Conservation (phyloP, 1,140 invertebrate genomes). For the Drosophila kikkawai region DNA sequence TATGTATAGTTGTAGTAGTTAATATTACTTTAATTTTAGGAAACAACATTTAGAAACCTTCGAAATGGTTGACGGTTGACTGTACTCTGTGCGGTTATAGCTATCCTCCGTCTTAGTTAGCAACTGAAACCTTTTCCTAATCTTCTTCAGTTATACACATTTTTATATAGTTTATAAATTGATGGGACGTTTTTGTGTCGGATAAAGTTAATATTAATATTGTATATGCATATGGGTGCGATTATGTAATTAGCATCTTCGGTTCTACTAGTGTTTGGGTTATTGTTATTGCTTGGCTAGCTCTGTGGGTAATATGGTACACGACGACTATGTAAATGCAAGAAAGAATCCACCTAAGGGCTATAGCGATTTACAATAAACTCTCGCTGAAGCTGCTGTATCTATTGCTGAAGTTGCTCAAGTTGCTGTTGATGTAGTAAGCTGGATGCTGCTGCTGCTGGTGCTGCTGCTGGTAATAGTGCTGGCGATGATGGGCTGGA, state of each 20-base stretch:
- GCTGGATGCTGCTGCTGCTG: slow-evolving; percentile 28
- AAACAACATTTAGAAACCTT: slow-evolving; percentile 81
- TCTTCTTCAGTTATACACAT: slow-evolving; percentile 55
- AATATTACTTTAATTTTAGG: slow-evolving; percentile 50
- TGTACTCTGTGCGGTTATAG: slow-evolving; percentile 1
- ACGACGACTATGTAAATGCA: slow-evolving; percentile 69
- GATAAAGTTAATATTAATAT: slow-evolving; percentile 46
- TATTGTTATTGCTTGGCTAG: slow-evolving; percentile 69
- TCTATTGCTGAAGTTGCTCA: slow-evolving; percentile 27
- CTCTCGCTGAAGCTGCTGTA: slow-evolving; percentile 36
- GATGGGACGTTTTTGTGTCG: slow-evolving; percentile 45
- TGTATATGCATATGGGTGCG: slow-evolving; percentile 4
- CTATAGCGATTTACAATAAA: slow-evolving; percentile 44
- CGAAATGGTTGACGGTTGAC: slow-evolving; percentile 51
- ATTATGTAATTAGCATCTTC: slow-evolving; percentile 70
- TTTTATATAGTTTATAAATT: slow-evolving; percentile 35
- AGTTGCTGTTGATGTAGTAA: slow-evolving; percentile 44
- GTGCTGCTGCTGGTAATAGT: slow-evolving; percentile 32
- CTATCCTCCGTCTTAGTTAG: slow-evolving; percentile 34
- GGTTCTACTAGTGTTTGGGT: slow-evolving; percentile 71
- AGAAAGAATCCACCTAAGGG: slow-evolving; percentile 37
- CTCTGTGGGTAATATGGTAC: slow-evolving; percentile 59
- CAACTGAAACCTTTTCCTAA: slow-evolving; percentile 66
- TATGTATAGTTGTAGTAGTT: slow-evolving; percentile 8
- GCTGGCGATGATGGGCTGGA: slow-evolving; percentile 26